Conservation (phyloP, 2,113 vertebrate species). For the Chaenocephalus aceratus region DNA sequence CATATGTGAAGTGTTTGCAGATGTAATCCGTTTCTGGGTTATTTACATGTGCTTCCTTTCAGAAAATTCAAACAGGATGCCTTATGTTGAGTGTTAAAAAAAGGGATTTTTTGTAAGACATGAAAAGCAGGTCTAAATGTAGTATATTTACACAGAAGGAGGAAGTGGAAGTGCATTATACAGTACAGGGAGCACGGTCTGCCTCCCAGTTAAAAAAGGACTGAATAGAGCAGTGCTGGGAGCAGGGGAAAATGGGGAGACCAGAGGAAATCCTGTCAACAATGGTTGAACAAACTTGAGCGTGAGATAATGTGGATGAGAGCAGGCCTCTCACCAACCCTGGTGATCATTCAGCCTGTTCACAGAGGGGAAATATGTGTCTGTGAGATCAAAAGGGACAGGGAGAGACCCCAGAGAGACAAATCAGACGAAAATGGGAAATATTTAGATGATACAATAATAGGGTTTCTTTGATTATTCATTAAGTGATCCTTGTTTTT, state of each 20-base stretch:
- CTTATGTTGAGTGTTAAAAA: not conserved
- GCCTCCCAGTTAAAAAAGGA: conserved; percentile 22
- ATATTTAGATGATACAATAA: conserved; percentile 10
- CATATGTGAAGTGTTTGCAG: conserved; percentile 26
- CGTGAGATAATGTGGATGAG: conserved; percentile 61
- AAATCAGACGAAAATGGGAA: conserved; percentile 2
- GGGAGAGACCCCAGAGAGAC: conserved; percentile 1
- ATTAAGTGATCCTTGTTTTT: not conserved
- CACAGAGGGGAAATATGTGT: conserved; percentile 43
- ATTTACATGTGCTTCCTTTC: not conserved
- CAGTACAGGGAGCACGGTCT: not conserved
- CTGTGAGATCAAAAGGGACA: not conserved
- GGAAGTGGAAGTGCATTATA: conserved; percentile 9
- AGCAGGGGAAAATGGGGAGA: conserved; percentile 39
- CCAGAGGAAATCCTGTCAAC: conserved; percentile 79
- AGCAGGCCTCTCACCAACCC: conserved; percentile 41
- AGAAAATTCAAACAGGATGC: conserved; percentile 22
- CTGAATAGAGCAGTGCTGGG: conserved; percentile 35
- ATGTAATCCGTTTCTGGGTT: not conserved
- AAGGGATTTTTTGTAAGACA: not conserved
- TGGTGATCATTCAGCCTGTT: conserved; percentile 55
- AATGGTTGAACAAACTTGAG: conserved; percentile 73
- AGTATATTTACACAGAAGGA: not conserved
- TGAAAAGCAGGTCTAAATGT: not conserved
- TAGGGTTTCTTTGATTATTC: not conserved